Percentiles rank a stretch among this genome's conserved stretches.
Conservation (phyloP, 2,113 vertebrate species). For the Petrocephalus zakoni region DNA sequence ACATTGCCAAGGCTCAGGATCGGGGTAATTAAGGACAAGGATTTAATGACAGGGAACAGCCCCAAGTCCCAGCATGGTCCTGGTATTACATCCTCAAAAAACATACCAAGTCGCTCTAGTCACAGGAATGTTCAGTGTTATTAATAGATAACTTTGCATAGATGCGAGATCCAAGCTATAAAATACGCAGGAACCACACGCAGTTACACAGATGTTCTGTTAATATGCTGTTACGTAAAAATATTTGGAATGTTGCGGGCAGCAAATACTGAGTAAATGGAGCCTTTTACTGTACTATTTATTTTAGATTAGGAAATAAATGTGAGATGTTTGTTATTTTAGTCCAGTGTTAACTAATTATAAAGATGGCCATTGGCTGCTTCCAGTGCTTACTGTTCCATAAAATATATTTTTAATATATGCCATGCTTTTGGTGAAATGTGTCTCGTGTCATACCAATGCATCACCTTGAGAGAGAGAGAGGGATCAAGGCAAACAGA, state of each 20-base stretch:
- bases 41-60: not conserved
- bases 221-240: not conserved
- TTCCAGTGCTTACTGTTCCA: not conserved
- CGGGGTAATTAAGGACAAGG: not conserved
- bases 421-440: not conserved
- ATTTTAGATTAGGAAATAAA: not conserved
- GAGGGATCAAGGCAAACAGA: not conserved
- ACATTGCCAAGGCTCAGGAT: not conserved
- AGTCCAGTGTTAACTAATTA: not conserved
- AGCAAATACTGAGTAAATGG: not conserved
- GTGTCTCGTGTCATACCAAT: not conserved
- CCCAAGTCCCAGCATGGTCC: not conserved
- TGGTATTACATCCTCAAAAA: not conserved
- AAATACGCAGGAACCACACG: not conserved
- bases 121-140: not conserved
- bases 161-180: not conserved
- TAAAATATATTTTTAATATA: not conserved
- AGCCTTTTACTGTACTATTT: not conserved
- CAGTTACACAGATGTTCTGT: not conserved
- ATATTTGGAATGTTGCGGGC: not conserved
- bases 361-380: not conserved
- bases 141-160: not conserved
- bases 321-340: not conserved
- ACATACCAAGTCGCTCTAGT: not conserved
- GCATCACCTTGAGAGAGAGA: not conserved